phyloP scores from a whole-genome alignment of 2,797 vertebrate species.

The Dendrocincla fuliginosa region DNA sequence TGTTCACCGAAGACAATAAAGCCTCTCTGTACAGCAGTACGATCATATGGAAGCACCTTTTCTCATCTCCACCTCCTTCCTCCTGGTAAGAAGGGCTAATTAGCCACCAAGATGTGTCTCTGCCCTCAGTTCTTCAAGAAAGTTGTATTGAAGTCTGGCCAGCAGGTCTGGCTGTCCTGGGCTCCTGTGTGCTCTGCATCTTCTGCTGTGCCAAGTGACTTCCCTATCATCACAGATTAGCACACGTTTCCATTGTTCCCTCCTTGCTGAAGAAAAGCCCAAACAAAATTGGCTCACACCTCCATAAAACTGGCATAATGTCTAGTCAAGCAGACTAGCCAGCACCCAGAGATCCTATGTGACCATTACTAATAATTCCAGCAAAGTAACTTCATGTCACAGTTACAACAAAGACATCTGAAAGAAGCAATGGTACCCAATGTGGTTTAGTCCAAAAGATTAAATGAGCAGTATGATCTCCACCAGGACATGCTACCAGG shows the following conservation, averaged over 20 bases:
- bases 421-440: neutral
- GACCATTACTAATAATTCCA: neutral
- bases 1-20: neutral
- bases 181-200: neutral
- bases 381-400: neutral
- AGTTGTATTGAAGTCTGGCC: neutral
- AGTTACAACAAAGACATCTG: neutral
- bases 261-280: neutral
- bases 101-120: neutral
- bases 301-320: neutral
- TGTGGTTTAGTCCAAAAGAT: neutral
- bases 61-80: neutral
- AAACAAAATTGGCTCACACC: neutral
- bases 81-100: neutral
- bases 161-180: neutral
- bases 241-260: neutral
- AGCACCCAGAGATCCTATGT: neutral
- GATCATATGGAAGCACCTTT: neutral
- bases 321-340: neutral
- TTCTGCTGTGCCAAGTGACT: neutral
- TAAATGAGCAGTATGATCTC: neutral
- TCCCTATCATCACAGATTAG: accelerated
- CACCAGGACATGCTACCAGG: neutral
- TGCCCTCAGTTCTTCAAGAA: neutral
- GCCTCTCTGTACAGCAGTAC: neutral